Percentiles rank a stretch among this genome's conserved stretches.
These are phyloP conservation scores for Dendrophyllia cribrosa DNA, from an alignment of 64 coral and sea anemone species.

Conservation along the genomic window DNA sequence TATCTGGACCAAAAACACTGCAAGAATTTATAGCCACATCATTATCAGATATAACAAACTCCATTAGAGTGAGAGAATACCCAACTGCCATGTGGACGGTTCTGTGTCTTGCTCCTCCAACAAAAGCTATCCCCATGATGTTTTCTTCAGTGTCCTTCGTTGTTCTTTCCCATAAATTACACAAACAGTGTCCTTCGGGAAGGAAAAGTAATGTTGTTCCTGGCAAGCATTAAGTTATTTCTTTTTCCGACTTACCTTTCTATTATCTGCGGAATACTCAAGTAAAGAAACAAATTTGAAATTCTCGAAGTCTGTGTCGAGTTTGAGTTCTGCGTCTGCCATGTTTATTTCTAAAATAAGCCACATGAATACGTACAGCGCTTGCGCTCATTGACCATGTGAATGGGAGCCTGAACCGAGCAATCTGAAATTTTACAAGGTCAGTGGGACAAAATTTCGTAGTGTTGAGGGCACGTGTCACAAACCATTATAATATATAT, in stretches of 20 bases:
- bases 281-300: too few relatives aligned
- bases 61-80: conserved; percentile 23
- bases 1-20: neutral
- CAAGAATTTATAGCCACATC: conserved; percentile 9
- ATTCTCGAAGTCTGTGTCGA: too few relatives aligned
- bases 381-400: too few relatives aligned
- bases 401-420: too few relatives aligned
- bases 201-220: neutral
- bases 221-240: neutral
- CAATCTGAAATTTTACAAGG: conserved; percentile 8
- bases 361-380: too few relatives aligned
- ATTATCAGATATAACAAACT: neutral
- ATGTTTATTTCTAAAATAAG: too few relatives aligned
- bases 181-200: neutral
- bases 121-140: too few relatives aligned
- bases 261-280: too few relatives aligned
- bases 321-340: too few relatives aligned
- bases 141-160: neutral
- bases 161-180: conserved; percentile 1
- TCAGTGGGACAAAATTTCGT: neutral
- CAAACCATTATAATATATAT: too few relatives aligned
- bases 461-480: neutral
- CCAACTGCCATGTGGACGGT: conserved; percentile 19
- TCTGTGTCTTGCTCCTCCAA: conserved; percentile 27
- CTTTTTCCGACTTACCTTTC: neutral